Evolutionary conservation across 2,888 invertebrate species (phyloP), one percentile per base, ranked within the genome.

Genomic region (Matsumyia berberina): DNA sequence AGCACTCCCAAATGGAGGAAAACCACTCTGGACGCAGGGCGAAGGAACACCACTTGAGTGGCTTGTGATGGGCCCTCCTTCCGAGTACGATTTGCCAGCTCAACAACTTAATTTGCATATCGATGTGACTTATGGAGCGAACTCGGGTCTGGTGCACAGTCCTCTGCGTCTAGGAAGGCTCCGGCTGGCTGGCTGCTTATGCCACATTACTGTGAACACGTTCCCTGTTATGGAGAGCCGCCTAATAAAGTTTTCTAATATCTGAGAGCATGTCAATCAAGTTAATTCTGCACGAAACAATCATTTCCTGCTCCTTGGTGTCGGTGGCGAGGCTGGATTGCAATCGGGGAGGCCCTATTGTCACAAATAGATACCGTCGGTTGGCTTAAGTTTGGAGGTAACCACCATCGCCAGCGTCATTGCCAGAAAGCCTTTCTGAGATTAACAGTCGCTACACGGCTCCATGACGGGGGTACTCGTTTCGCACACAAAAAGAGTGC

Each of bases 41-140:
- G 4, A 39, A 58, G 19, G 24, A 37, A 19, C 6, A 19, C 24
- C n/a, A 19, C 37, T 57, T 1, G 19, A 37, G 29, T 42, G 12
- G 31, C 17, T 58, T 24, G 44, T 33, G 64, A 53, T 33, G 66
- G 37, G 31, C 19, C 17, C 39, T 78, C 42, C 15, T 3, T 4
- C 51, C 12, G 51, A 42, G 53, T 62, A 19, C 53, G 42, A 51
- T 60, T 46, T 62, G 62, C 57, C 17, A 53, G 73, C 66, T 60
- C 64, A 85, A 85, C 85, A 85, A 80, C 85, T 85, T 85, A 80
- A 85, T 85, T 85, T 85, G 70, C 85, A 85, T 85, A 74, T 80
- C 74, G 74, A 80, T 85, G 74, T 80, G 80, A 80, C 55, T 80
- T 62, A 31, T 66, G 39, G 33, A 53, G 46, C 42, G 42, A 62